These are phyloP conservation scores for Thamnophis sirtalis DNA, from an alignment of 2,113 vertebrate species.

Conservation along the genomic window DNA sequence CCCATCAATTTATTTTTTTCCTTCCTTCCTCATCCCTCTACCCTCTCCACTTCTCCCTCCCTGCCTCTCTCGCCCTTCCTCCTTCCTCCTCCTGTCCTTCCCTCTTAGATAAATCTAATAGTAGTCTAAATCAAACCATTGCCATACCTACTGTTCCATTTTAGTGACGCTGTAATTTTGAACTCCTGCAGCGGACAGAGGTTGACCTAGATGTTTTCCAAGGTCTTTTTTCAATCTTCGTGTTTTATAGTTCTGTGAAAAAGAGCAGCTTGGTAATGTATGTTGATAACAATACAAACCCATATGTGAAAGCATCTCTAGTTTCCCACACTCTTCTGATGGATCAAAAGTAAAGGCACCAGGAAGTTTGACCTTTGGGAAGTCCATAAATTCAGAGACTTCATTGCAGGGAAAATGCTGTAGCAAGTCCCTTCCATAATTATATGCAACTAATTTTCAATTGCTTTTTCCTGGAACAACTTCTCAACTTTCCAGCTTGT, in stretches of 20 bases:
- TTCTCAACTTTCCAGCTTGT: not conserved
- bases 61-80: not conserved
- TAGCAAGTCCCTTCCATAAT: not conserved
- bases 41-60: not conserved
- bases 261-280: not conserved
- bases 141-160: not conserved
- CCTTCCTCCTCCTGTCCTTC: not conserved
- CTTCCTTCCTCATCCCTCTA: no score
- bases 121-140: not conserved
- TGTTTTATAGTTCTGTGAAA: not conserved
- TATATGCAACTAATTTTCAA: not conserved
- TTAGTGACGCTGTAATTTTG: not conserved
- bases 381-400: not conserved
- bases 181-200: not conserved
- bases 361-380: not conserved
- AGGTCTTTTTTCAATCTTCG: not conserved
- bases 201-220: not conserved
- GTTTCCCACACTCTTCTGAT: not conserved
- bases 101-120: not conserved
- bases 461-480: not conserved
- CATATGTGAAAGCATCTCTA: not conserved
- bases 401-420: not conserved
- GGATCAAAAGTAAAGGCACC: not conserved
- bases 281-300: not conserved
- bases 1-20: not conserved